Conservation (phyloP, 2,888 invertebrate genomes). For the Pyrocoelia pectoralis region DNA sequence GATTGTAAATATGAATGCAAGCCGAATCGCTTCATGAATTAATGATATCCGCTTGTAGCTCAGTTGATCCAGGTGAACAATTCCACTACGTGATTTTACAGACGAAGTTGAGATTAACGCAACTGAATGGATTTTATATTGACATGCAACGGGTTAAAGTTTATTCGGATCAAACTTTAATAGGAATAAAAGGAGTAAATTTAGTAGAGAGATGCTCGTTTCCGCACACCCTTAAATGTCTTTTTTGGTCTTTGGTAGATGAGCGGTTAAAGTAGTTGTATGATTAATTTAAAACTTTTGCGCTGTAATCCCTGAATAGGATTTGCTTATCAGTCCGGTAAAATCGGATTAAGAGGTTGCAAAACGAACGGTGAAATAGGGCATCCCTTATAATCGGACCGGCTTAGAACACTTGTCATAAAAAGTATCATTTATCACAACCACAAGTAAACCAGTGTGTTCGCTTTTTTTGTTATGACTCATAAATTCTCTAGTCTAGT, state of each 20-base stretch:
- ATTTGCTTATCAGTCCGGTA: constrained; percentile 36
- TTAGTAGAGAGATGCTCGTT: background rate
- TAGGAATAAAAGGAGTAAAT: constrained; percentile 6
- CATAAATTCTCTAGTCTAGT: constrained; percentile 46
- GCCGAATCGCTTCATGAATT: constrained; percentile 33
- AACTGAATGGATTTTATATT: constrained; percentile 29
- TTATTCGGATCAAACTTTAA: constrained; percentile 15
- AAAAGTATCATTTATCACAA: constrained; percentile 49
- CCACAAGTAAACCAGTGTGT: constrained; percentile 41
- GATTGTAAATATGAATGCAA: constrained; percentile 36
- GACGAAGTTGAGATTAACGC: constrained; percentile 26
- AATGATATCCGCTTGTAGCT: constrained; percentile 38
- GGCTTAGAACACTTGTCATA: constrained; percentile 41
- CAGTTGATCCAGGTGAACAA: constrained; percentile 38
- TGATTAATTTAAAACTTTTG: constrained; percentile 37
- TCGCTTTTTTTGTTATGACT: constrained; percentile 46
- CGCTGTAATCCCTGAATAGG: constrained; percentile 28
- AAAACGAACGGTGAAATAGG: constrained; percentile 33
- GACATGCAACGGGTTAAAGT: constrained; percentile 20
- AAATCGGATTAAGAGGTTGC: constrained; percentile 36
- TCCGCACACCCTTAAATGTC: background rate
- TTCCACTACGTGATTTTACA: constrained; percentile 28
- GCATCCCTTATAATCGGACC: constrained; percentile 28
- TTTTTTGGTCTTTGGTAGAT: background rate
- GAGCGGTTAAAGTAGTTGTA: constrained; percentile 19